Evolutionary conservation across 2,797 vertebrate species (phyloP), one percentile per base, ranked within the genome.

Genomic region (Eupleurogrammus muticus): DNA sequence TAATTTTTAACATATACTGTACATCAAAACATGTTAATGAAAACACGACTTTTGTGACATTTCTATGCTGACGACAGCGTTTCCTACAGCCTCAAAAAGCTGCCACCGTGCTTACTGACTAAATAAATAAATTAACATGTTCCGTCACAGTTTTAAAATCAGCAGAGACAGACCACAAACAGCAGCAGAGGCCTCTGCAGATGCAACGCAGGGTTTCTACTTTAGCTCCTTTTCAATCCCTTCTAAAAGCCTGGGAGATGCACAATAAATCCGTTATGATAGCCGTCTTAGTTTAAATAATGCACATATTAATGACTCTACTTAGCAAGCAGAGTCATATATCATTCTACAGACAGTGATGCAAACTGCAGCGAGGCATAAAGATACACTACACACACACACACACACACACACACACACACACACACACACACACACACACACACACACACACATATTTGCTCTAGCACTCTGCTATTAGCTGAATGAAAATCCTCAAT

Each of bases 291-390:
- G 52, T 71, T 83, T 83, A 81, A 83, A 79, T 76, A 85, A 87
- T 88, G 78, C 63, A 84, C 78, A 86, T 81, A 87, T 77, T 84
- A 87, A 88, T 9, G 21, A 73, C 66, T 64, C 66, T 46, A 75
- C 69, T 87, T 83, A 70, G 62, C 65, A 48, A 80, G 28, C 42
- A 57, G 53, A 58, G 53, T 59, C 74, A 51, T 70, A 54, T 36
- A 88, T 82, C 75, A 75, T 76, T 73, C 28, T 55, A 62, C 61
- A 65, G 67, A 70, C 62, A 53, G 49, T 49, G 42, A 21, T 1
- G 56, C 47, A 51, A 67, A 60, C 28, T 14, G 38, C 55, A 5
- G 28, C 28, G 28, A 28, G 3, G 28, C 28, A 28, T 28, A 28
- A 3, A 28, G 28, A 28, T 28, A 28, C 28, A 28, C 51, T 28